These are phyloP conservation scores for Iselma pallidipennis DNA, from an alignment of 2,888 invertebrate genomes.

Conservation along the genomic window DNA sequence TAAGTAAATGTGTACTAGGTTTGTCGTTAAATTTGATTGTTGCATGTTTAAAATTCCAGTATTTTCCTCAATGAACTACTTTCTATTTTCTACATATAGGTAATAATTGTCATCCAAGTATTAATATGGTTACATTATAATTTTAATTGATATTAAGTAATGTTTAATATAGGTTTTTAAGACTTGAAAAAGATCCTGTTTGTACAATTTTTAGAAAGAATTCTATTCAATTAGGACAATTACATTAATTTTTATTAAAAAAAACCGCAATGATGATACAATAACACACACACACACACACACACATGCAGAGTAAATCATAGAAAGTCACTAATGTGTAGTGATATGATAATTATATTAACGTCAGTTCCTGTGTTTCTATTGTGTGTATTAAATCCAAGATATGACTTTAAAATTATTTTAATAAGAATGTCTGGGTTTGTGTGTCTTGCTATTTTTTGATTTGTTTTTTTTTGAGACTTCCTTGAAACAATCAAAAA, in stretches of 20 bases:
- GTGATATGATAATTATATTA: constrained; percentile 11
- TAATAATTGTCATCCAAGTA: too few relatives aligned
- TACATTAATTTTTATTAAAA: not conserved
- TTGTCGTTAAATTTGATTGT: too few relatives aligned
- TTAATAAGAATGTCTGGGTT: constrained; percentile 1
- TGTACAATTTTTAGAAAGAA: too few relatives aligned
- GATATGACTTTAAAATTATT: constrained; percentile 7
- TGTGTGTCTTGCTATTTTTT: not conserved
- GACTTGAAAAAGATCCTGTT: too few relatives aligned
- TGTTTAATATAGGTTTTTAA: too few relatives aligned
- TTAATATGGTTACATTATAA: too few relatives aligned
- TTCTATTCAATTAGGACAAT: not conserved
- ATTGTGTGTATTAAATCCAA: not conserved
- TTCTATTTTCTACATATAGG: too few relatives aligned
- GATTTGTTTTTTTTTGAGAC: not conserved
- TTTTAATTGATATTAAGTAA: too few relatives aligned
- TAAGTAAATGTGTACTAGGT: too few relatives aligned
- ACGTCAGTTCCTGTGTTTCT: constrained; percentile 18
- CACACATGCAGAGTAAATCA: constrained; percentile 11
- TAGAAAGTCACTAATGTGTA: constrained; percentile 1
- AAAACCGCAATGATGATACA: constrained; percentile 11
- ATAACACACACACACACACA: too few relatives aligned
- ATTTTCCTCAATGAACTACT: too few relatives aligned
- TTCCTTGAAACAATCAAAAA: not conserved
- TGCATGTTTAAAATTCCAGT: too few relatives aligned